phyloP scores from a whole-genome alignment of 2,888 invertebrate species.

The Sepioteuthis lessoniana region DNA sequence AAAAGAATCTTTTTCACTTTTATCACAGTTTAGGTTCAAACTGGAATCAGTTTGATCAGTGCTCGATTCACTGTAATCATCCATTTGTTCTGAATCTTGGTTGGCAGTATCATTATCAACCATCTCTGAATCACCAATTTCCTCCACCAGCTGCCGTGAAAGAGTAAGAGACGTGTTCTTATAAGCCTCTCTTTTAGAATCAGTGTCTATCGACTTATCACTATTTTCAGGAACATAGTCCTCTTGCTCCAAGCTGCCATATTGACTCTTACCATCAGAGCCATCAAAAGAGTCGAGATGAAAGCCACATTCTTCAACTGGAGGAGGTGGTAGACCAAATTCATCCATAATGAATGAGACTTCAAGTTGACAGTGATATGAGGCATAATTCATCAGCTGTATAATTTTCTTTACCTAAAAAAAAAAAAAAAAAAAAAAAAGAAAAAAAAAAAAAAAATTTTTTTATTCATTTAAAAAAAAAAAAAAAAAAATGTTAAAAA shows the following conservation, averaged over 20 bases:
- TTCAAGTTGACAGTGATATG: conserved; percentile 94
- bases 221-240: conserved; percentile 15
- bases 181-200: conserved; percentile 34
- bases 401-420: conserved; percentile 86
- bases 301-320: conserved; percentile 57
- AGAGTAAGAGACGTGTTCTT: conserved; percentile 17
- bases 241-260: conserved; percentile 6
- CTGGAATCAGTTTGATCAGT: not conserved
- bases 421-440: conserved; percentile 36
- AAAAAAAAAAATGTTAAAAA: not conserved
- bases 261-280: conserved; percentile 14
- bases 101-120: conserved; percentile 41
- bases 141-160: not conserved
- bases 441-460: not conserved
- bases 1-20: not conserved
- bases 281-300: conserved; percentile 50
- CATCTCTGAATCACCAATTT: not conserved
- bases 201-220: not conserved
- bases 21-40: not conserved
- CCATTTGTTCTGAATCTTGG: not conserved
- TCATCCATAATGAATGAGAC: conserved; percentile 91
- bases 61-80: not conserved
- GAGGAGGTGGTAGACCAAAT: conserved; percentile 83
- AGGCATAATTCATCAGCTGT: conserved; percentile 86
- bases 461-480: not conserved